Base-by-base conservation (phyloP, 2,888 invertebrate species). In the Drosophila glabriapex region DNA sequence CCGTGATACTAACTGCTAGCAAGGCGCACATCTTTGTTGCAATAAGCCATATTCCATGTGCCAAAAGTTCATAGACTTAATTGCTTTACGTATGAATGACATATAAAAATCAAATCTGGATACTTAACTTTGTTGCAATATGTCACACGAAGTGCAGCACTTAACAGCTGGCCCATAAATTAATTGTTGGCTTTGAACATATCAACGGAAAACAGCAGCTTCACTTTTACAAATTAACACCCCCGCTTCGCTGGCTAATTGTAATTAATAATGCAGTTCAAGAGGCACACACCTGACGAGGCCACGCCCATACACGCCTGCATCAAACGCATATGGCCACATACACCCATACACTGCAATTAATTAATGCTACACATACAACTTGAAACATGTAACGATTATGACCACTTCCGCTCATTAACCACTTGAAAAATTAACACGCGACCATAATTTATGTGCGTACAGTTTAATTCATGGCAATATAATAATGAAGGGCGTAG, bases 401-500 rank as follows among this genome's bases (percentile, higher is more conserved):
- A 86, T 71, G 79, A 76, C 82, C 89, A 89, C 87, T 89, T 87
- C 86, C 86, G 86, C 86, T 87, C 86, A 89, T 89, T 89, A 87
- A 82, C 79, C 87, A 77, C 76, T 85, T 83, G 87, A 87, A 89
- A 87, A 87, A 87, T 89, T 77, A 78, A 81, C 89, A 88, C 73
- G 80, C 55, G 49, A 29, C 64, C 58, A 88, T 83, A 88, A 85
- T 79, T 85, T 78, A 85, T 87, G 81, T 55, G 67, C 64, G 66
- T 55, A 1, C 10, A 37, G 50, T 71, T 62, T 53, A 66, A 68
- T 71, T 67, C 64, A 58, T 66, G 67, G 62, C 61, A 58, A 58
- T 73, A 49, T 39, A 49, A 60, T 64, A 43, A 68, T 33, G 56
- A 54, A 31, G 65, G 73, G 69, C 54, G 58, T 65, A 39, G 39